phyloP scores from a whole-genome alignment of 1,140 invertebrate genomes.

The Ostrea edulis region DNA sequence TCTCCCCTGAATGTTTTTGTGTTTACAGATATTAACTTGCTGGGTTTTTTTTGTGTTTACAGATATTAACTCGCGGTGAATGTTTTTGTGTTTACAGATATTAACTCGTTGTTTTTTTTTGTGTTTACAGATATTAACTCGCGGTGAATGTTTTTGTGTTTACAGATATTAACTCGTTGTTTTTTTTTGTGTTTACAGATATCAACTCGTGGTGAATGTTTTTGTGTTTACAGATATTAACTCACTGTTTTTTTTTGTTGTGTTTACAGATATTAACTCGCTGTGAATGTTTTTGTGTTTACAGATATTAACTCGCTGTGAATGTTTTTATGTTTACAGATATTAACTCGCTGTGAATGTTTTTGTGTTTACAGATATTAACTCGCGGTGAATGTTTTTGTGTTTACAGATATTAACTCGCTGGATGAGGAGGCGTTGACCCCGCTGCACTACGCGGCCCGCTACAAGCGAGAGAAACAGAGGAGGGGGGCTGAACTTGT shows the following conservation, averaged over 20 bases:
- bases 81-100: slow-evolving; percentile 8
- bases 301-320: slow-evolving; percentile 46
- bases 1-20: too few species aligned
- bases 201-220: too few species aligned
- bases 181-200: slow-evolving; percentile 40
- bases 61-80: too few species aligned
- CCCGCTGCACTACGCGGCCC: slow-evolving; percentile 79
- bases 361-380: slow-evolving; percentile 41
- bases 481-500: background rate
- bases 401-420: slow-evolving; percentile 42
- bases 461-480: slow-evolving; percentile 73
- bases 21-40: too few species aligned
- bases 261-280: slow-evolving; percentile 42
- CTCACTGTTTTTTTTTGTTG: too few species aligned
- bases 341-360: slow-evolving; percentile 41
- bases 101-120: slow-evolving; percentile 39
- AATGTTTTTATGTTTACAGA: slow-evolving; percentile 37
- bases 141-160: too few species aligned
- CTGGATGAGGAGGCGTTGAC: slow-evolving; percentile 76
- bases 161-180: slow-evolving; percentile 45
- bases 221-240: slow-evolving; percentile 44
- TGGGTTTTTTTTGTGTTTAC: too few species aligned
- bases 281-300: too few species aligned
- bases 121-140: slow-evolving; percentile 42
- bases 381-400: background rate